Conservation (phyloP, 2,888 invertebrate genomes). For the Ormyrus labotus region DNA sequence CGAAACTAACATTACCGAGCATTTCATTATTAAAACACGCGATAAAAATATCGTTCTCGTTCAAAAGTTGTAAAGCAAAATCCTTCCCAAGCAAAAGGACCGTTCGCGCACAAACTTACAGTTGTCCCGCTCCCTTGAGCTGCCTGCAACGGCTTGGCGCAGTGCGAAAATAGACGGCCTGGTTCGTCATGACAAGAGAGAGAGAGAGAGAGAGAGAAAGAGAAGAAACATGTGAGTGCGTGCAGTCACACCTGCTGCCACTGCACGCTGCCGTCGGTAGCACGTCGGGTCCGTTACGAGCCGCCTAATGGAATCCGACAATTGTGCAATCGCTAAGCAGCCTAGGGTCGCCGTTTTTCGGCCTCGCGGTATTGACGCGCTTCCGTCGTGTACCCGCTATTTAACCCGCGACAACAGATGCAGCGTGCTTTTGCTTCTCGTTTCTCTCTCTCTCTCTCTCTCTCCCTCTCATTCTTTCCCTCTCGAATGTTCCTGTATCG, state of each 20-base stretch:
- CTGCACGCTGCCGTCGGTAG: background rate
- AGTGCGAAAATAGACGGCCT: conserved; percentile 64
- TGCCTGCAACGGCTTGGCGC: background rate
- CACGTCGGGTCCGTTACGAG: conserved; percentile 36
- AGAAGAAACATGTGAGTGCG: conserved; percentile 16
- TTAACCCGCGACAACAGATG: conserved; percentile 1
- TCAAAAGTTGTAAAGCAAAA: too few relatives aligned
- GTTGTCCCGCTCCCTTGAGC: conserved; percentile 7
- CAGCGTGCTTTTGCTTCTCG: background rate
- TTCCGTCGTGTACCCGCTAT: conserved; percentile 6
- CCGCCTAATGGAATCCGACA: conserved; percentile 61
- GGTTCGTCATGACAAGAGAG: conserved; percentile 61
- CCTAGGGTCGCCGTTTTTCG: background rate
- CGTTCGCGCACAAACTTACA: too few relatives aligned
- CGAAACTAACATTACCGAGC: too few relatives aligned
- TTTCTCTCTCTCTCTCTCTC: too few relatives aligned
- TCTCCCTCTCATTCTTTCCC: background rate
- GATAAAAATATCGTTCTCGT: too few relatives aligned
- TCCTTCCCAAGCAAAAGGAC: too few relatives aligned
- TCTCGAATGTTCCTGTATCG: background rate
- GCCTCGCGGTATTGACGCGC: background rate
- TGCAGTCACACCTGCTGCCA: conserved; percentile 64
- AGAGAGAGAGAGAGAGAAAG: conserved; percentile 33
- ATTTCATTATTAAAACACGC: too few relatives aligned
- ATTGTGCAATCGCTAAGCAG: conserved; percentile 61